These are phyloP conservation scores for Falco novaeseelandiae DNA, from an alignment of 2,797 vertebrate genomes.

Conservation along the genomic window DNA sequence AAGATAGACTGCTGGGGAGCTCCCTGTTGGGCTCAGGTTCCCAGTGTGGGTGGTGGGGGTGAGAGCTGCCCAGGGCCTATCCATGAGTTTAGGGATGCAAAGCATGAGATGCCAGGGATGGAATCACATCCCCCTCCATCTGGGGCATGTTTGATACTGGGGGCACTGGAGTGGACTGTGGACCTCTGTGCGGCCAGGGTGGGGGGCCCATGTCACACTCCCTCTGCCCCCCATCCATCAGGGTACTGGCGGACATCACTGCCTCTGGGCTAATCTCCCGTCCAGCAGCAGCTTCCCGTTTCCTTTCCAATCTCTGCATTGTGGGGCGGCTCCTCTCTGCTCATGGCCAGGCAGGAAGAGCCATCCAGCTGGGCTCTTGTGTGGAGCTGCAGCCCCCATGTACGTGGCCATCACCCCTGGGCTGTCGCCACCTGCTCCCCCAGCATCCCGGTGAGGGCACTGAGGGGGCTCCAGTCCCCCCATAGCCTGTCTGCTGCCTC, in stretches of 20 bases:
- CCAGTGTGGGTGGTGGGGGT: accelerated
- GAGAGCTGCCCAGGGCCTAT: not conserved
- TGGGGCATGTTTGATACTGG: accelerated
- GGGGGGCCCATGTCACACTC: not conserved
- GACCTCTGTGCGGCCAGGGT: not conserved
- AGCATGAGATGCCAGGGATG: not conserved
- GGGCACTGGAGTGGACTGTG: not conserved
- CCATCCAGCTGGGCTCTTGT: not conserved
- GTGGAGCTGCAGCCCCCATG: not conserved
- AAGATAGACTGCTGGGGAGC: not conserved
- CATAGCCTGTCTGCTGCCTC: not conserved
- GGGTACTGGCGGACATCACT: not conserved
- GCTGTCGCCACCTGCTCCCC: not conserved
- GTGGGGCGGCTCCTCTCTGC: not conserved
- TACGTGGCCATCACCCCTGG: not conserved
- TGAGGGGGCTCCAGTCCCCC: not conserved
- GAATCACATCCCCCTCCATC: not conserved
- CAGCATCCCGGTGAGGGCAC: not conserved
- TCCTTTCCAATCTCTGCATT: conserved; percentile 40
- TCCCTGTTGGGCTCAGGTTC: not conserved
- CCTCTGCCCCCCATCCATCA: not conserved
- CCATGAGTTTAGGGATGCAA: not conserved
- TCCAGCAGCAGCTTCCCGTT: conserved; percentile 64
- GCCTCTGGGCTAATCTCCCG: conserved; percentile 32
- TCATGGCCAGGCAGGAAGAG: conserved; percentile 42